Evolutionary conservation across 2,888 invertebrate genomes (phyloP).

Genomic region (Dendrolimus houi): DNA sequence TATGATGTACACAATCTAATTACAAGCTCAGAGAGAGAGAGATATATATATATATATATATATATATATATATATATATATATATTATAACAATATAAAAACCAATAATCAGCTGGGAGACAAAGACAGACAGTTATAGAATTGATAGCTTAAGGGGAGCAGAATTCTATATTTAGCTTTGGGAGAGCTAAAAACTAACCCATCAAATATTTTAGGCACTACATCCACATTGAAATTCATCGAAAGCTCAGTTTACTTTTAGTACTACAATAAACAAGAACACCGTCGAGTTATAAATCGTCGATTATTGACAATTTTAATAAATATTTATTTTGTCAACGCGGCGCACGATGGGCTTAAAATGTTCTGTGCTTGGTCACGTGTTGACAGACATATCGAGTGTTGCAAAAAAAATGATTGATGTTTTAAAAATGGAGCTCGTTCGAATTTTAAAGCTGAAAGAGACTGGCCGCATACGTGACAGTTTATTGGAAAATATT

Average conservation of each 20-base stretch:
- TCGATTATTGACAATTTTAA: conserved; percentile 34
- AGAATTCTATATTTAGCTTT: too few species aligned
- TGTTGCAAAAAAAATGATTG: conserved; percentile 19
- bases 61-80: too few species aligned
- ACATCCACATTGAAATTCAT: too few species aligned
- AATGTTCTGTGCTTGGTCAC: conserved; percentile 10
- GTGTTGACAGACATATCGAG: conserved; percentile 16
- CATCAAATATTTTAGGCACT: too few species aligned
- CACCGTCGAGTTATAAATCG: conserved; percentile 26
- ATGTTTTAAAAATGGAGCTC: conserved; percentile 9
- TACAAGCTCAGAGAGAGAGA: too few species aligned
- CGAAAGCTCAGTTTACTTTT: conserved; percentile 23
- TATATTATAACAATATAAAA: too few species aligned
- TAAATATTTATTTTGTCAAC: conserved; percentile 35
- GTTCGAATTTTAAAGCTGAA: not conserved
- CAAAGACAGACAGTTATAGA: too few species aligned
- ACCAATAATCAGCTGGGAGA: too few species aligned
- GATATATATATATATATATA: too few species aligned
- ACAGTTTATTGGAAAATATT: not conserved
- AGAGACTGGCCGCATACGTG: not conserved
- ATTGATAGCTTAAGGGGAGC: too few species aligned
- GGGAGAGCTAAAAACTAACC: too few species aligned
- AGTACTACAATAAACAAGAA: conserved; percentile 29
- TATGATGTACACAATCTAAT: too few species aligned
- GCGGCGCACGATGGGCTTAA: conserved; percentile 7